phyloP scores from a whole-genome alignment of 2,797 vertebrate species.

The Alectoris magna region DNA sequence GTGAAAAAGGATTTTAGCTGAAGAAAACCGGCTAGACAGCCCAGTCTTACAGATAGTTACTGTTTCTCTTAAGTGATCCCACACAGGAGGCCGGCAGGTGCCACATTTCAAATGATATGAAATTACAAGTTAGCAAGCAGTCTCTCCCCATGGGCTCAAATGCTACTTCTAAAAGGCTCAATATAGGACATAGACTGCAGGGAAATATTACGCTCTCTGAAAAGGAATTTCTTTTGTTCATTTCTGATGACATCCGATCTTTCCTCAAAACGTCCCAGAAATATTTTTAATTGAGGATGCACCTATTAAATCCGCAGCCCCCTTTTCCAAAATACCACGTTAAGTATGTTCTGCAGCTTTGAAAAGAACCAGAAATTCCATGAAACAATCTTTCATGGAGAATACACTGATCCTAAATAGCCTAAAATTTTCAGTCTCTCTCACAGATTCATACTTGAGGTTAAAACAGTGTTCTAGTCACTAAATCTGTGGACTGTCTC shows the following conservation, averaged over 20 bases:
- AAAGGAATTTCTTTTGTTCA: conserved; percentile 49
- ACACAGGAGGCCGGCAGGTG: conserved; percentile 68
- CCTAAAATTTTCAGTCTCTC: background rate
- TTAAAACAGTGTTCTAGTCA: background rate
- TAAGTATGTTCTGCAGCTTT: background rate
- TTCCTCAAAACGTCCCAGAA: background rate
- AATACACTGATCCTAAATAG: background rate
- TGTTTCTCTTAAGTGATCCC: conserved; percentile 69
- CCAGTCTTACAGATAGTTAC: conserved; percentile 52
- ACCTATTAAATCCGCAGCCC: background rate
- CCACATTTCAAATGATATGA: conserved; percentile 81
- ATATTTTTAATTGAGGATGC: conserved; percentile 21
- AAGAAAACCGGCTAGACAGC: conserved; percentile 58
- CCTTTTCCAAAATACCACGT: background rate
- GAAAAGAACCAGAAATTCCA: background rate
- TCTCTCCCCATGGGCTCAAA: conserved; percentile 73
- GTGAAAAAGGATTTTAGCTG: conserved; percentile 60
- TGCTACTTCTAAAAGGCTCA: conserved; percentile 73
- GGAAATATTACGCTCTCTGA: conserved; percentile 34
- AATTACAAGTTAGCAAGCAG: conserved; percentile 80
- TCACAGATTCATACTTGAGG: background rate
- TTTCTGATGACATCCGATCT: conserved; percentile 26
- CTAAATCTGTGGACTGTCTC: background rate
- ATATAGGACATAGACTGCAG: conserved; percentile 48
- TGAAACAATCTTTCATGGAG: background rate